Percentiles rank a stretch among this genome's conserved stretches.
Conservation (phyloP, 2,888 invertebrate genomes). For the Lycocerus yunnanus region DNA sequence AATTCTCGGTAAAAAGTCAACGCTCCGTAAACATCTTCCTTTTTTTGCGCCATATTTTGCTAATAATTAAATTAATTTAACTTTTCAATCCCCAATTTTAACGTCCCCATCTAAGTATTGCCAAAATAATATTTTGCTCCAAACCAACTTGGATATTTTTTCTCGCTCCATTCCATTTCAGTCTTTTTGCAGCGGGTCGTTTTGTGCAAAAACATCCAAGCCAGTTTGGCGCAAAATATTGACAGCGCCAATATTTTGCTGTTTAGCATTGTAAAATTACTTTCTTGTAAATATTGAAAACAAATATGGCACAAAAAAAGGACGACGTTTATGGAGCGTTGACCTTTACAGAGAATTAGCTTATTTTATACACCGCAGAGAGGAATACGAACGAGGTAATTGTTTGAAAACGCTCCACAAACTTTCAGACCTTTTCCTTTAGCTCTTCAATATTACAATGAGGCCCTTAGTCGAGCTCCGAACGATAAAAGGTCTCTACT, state of each 20-base stretch:
- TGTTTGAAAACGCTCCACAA: neutral
- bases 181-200: too few species aligned
- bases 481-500: slow-evolving; percentile 60
- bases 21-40: slow-evolving; percentile 45
- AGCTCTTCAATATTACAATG: slow-evolving; percentile 48
- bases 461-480: slow-evolving; percentile 46
- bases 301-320: slow-evolving; percentile 27
- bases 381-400: slow-evolving; percentile 50
- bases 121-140: neutral
- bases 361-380: slow-evolving; percentile 46
- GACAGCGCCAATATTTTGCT: neutral
- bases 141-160: neutral
- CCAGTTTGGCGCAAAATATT: neutral
- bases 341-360: slow-evolving; percentile 49
- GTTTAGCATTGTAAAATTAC: neutral
- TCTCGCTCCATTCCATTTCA: too few species aligned
- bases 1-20: slow-evolving; percentile 48
- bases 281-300: neutral
- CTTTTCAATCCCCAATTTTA: neutral
- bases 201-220: neutral
- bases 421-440: slow-evolving; percentile 4
- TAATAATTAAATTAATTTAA: neutral
- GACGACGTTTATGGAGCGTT: slow-evolving; percentile 47
- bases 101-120: neutral
- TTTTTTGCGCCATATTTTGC: slow-evolving; percentile 21